Percentiles rank a stretch among this genome's conserved stretches.
phyloP scores from a whole-genome alignment of 2,888 invertebrate genomes.

The Drosophila mayaguana region DNA sequence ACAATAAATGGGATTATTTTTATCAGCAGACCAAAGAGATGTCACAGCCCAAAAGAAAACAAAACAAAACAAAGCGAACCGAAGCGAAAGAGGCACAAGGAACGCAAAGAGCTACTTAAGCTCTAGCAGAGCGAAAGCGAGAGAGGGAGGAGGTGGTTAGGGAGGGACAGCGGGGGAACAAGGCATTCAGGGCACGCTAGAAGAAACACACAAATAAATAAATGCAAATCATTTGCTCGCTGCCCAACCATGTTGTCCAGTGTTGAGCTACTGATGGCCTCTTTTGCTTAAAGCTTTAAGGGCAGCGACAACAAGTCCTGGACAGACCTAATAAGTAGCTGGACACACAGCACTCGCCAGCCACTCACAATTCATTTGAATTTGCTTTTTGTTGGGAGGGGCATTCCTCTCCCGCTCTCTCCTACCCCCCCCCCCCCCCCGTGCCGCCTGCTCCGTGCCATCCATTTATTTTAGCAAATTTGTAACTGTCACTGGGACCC shows the following conservation, averaged over 20 bases:
- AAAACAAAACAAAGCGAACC: neutral
- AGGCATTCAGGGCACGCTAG: neutral
- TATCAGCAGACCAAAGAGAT: constrained; percentile 53
- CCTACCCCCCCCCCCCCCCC: neutral
- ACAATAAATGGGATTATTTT: constrained; percentile 80
- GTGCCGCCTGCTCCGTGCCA: too few species aligned
- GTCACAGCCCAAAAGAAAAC: constrained; percentile 14
- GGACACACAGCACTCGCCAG: constrained; percentile 3
- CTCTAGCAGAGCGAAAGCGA: constrained; percentile 11
- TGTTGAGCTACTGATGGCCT: constrained; percentile 55
- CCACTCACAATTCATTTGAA: constrained; percentile 57
- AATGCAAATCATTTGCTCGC: constrained; percentile 71
- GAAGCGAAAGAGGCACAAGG: constrained; percentile 18
- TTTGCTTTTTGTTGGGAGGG: constrained; percentile 26
- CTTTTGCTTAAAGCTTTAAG: constrained; percentile 24
- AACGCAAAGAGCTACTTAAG: constrained; percentile 22
- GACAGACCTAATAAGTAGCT: constrained; percentile 51
- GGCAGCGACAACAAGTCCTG: constrained; percentile 27
- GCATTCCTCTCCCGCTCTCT: too few species aligned
- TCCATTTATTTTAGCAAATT: constrained; percentile 71
- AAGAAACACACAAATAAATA: constrained; percentile 53
- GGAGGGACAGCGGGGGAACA: accelerated
- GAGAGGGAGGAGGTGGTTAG: neutral
- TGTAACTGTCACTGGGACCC: constrained; percentile 77
- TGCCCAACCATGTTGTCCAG: constrained; percentile 6